Conservation (phyloP, 2,797 vertebrate genomes). For the Ctenopoma kingsleyae region DNA sequence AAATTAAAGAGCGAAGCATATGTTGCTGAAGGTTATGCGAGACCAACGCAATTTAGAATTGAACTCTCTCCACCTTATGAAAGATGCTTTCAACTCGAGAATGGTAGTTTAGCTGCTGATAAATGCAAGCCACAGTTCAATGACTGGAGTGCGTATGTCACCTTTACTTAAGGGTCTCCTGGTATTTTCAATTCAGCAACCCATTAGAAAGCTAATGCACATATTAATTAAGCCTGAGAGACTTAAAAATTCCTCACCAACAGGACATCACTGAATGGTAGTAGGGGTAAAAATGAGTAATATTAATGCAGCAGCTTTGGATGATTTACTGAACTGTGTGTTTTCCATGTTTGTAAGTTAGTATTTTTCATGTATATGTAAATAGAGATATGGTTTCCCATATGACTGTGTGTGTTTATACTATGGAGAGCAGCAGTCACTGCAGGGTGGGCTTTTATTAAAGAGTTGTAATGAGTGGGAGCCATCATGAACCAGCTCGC, state of each 20-base stretch:
- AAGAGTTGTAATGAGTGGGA: conserved; percentile 84
- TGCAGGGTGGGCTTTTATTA: conserved; percentile 82
- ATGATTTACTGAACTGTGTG: conserved; percentile 27
- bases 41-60: conserved; percentile 32
- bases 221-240: conserved; percentile 51
- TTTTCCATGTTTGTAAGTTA: conserved; percentile 35
- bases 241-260: conserved; percentile 37
- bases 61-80: conserved; percentile 30
- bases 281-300: conserved; percentile 34
- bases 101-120: conserved; percentile 46
- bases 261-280: conserved; percentile 30
- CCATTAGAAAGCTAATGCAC: conserved; percentile 38
- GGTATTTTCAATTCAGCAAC: conserved; percentile 40
- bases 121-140: conserved; percentile 34
- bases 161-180: conserved; percentile 42
- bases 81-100: conserved; percentile 27
- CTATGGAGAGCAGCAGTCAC: conserved; percentile 65
- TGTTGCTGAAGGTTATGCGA: conserved; percentile 50
- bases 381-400: conserved; percentile 57
- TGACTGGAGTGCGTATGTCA: conserved; percentile 38
- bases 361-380: conserved; percentile 46
- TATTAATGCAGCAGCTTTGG: conserved; percentile 29
- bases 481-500: conserved; percentile 77
- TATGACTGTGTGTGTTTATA: conserved; percentile 48
- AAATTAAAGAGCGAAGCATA: conserved; percentile 23